phyloP scores from a whole-genome alignment of 2,113 vertebrate genomes.

The Syngnathoides biaculeatus region DNA sequence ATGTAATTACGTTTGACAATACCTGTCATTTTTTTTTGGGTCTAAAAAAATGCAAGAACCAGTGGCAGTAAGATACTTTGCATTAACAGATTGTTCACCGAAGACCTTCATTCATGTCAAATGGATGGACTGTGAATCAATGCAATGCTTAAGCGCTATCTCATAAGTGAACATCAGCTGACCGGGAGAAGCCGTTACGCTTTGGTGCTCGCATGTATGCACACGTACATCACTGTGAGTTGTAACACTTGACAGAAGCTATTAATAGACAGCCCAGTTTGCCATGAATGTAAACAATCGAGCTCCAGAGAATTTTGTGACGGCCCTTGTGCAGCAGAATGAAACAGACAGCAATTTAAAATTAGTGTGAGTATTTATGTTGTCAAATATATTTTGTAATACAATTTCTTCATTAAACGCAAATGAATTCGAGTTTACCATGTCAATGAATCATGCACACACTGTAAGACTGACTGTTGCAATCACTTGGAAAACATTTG shows the following conservation, averaged over 20 bases:
- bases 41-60: slow-evolving; percentile 18
- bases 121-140: slow-evolving; percentile 20
- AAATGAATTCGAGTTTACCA: slow-evolving; percentile 14
- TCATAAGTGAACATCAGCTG: slow-evolving; percentile 32
- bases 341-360: slow-evolving; percentile 39
- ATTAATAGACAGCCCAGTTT: slow-evolving; percentile 64
- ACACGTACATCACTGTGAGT: slow-evolving; percentile 28
- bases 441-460: slow-evolving; percentile 1
- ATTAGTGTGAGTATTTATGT: slow-evolving; percentile 9
- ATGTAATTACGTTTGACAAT: slow-evolving; percentile 45
- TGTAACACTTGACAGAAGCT: slow-evolving; percentile 48
- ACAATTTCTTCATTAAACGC: neutral
- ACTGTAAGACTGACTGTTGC: neutral
- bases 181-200: slow-evolving; percentile 39
- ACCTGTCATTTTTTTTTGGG: slow-evolving; percentile 33
- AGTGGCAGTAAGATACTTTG: slow-evolving; percentile 17
- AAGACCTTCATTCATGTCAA: slow-evolving; percentile 24
- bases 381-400: neutral
- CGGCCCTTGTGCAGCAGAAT: slow-evolving; percentile 41
- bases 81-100: slow-evolving; percentile 28
- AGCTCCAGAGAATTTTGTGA: slow-evolving; percentile 55
- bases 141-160: slow-evolving; percentile 26
- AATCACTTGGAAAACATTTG: neutral
- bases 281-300: slow-evolving; percentile 60
- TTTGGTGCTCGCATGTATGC: slow-evolving; percentile 29